Base-by-base conservation (phyloP, 2,888 invertebrate genomes). In the Rambutsinella grinnellia region DNA sequence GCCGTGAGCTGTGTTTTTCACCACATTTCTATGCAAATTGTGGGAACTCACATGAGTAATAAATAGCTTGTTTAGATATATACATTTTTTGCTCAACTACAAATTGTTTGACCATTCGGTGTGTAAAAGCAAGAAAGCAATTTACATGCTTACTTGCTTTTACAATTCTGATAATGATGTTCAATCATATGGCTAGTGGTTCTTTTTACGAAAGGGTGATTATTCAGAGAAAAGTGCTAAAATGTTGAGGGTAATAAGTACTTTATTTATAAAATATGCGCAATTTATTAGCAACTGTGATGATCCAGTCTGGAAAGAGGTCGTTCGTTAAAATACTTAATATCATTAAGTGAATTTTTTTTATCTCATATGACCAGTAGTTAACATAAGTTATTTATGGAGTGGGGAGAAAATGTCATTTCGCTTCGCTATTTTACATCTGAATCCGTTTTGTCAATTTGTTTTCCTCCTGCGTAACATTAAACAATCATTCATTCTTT, bases 21-120 rank as follows among this genome's bases (percentile, higher is more conserved):
- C 49, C 71, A 71, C 63, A 71, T 71, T 71, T 71, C 63, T 71
- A 71, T 71, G 71, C 71, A 71, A 71, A 71, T 71, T 63, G 63
- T 71, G 71, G 63, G 71, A 71, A 71, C 71, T 63, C 49, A 36
- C 54, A 56, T 57, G 36, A 36, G 71, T 71, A 71, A 71, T 71
- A 63, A 71, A 71, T 53, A 71, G 57, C 71, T 63, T 71, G 71
- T 71, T 71, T 57, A 21, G 21, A 21, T 56, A 63, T 71, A 8
- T 24, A 47, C 56, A 54, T 70, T 53, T 62, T 44, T 56, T 51
- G 54, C 56, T 63, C 63, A 57, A 61, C 47, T 57, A 71, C 71
- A 71, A 71, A 63, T 71, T 71, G 63, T 61, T 63, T 47, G 46
- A 53, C 62, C 60, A 61, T 57, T 56, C 36, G 13, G 36, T 13